These are phyloP conservation scores for Teleogryllus oceanicus DNA, from an alignment of 2,888 invertebrate genomes.

Conservation along the genomic window DNA sequence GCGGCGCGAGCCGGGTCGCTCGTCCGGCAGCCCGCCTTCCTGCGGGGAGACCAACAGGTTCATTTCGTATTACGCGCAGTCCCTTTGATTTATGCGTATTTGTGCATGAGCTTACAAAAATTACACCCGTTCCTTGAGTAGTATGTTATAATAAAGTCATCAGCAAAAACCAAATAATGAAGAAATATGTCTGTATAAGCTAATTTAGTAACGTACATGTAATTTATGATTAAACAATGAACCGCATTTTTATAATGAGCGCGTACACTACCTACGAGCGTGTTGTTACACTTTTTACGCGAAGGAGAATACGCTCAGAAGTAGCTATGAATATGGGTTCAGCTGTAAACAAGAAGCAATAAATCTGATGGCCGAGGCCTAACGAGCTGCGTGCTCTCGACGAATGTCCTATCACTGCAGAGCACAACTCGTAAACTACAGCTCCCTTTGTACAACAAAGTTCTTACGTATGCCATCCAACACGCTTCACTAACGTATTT, in stretches of 20 bases:
- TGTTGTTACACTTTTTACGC: constrained; percentile 1
- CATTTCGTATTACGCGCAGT: no score
- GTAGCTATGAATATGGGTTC: constrained; percentile 18
- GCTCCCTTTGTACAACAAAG: constrained; percentile 1
- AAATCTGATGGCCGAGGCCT: background rate
- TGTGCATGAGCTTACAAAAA: no score
- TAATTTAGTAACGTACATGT: background rate
- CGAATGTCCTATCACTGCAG: constrained; percentile 11
- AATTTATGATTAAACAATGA: background rate
- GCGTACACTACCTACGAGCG: background rate
- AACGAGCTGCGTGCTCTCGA: background rate
- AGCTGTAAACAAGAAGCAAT: constrained; percentile 18
- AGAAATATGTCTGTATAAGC: no score
- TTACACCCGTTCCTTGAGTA: no score
- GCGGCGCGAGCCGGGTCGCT: no score
- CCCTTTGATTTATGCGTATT: no score
- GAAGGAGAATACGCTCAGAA: background rate
- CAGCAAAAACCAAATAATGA: no score
- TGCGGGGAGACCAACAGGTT: no score
- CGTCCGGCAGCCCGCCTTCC: no score
- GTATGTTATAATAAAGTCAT: no score
- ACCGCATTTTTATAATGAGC: background rate
- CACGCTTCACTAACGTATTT: constrained; percentile 7
- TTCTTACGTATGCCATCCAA: constrained; percentile 9
- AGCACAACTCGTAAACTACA: constrained; percentile 5